Evolutionary conservation across 2,888 invertebrate species (phyloP), one percentile per base, ranked within the genome.

Genomic region (Clanis bilineata): DNA sequence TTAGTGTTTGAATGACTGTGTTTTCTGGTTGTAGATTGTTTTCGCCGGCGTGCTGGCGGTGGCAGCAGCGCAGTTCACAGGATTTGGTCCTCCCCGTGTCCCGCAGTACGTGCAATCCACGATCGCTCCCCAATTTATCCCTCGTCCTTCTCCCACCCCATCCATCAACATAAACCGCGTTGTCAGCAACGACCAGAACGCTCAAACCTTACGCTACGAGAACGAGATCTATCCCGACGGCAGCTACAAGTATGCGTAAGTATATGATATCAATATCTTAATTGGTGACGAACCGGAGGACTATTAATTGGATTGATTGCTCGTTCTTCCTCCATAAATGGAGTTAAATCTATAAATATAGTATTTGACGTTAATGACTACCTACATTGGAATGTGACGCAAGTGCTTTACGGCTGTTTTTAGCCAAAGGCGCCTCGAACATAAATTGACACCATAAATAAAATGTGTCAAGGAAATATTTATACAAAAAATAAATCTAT

Each of bases 181-280:
- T 18, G 3, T 32, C 51, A 51, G 4, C 51, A 51, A 82, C 32
- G 84, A 78, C 55, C 77, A 73, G 60, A 64, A 69, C 54, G 84
- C 86, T 15, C 61, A 73, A 44, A 90, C 79, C 58, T 61, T 93
- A 51, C 87, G 76, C 63, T 85, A 74, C 68, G 86, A 80, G 36
- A 90, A 89, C 63, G 93, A 93, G 3, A 75, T 88, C 62, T 85
- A 85, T 70, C 90, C 91, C 56, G 93, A 94, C 65, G 94, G 94
- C 66, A 85, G 84, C 70, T 94, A 90, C 85, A 80, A 71, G 74
- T 93, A 93, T 81, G 87, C 77, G 94, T 94, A 76, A 90, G 89
- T 86, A 64, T 15, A 28, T 9, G 1, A 32, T 28, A 28, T 47
- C 47, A 47, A 47, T 28, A 32, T 23, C n/a, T 6, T 51, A 15